A percentile compares a stretch with the other conserved stretches of the same genome.
These are phyloP conservation scores for Zophobas atratus DNA, from an alignment of 1,140 invertebrate species.

Conservation along the genomic window DNA sequence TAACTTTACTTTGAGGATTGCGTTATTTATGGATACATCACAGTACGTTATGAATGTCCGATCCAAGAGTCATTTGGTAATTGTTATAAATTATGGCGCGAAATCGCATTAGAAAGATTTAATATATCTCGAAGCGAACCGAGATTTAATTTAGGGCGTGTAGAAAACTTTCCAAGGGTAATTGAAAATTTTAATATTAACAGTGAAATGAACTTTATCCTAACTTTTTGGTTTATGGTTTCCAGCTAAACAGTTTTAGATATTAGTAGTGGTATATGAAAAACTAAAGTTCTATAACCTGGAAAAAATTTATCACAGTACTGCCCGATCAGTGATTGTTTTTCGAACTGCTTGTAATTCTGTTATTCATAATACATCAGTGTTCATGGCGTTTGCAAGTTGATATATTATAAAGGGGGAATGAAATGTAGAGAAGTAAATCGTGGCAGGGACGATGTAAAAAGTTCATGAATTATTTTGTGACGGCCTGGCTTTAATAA, in stretches of 20 bases:
- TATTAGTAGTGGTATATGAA: too few relatives aligned
- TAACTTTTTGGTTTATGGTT: slow-evolving; percentile 51
- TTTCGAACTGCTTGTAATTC: too few relatives aligned
- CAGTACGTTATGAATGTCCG: too few relatives aligned
- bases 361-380: too few relatives aligned
- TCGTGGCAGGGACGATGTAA: slow-evolving; percentile 12
- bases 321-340: too few relatives aligned
- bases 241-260: slow-evolving; percentile 29
- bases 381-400: slow-evolving; percentile 17
- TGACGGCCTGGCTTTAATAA: slow-evolving; percentile 34
- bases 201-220: slow-evolving; percentile 51
- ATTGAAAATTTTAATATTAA: slow-evolving; percentile 60
- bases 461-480: slow-evolving; percentile 42
- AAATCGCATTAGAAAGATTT: slow-evolving; percentile 46
- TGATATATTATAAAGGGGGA: slow-evolving; percentile 31
- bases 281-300: too few relatives aligned
- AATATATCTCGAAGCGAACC: slow-evolving; percentile 43
- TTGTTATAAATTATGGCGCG: slow-evolving; percentile 39
- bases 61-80: slow-evolving; percentile 7
- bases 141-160: slow-evolving; percentile 47
- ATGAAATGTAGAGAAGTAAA: slow-evolving; percentile 14
- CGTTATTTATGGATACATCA: too few relatives aligned
- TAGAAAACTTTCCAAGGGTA: slow-evolving; percentile 49
- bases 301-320: too few relatives aligned
- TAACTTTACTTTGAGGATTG: too few relatives aligned